Evolutionary conservation across 2,797 vertebrate species (phyloP).

Genomic region (Fratercula arctica): DNA sequence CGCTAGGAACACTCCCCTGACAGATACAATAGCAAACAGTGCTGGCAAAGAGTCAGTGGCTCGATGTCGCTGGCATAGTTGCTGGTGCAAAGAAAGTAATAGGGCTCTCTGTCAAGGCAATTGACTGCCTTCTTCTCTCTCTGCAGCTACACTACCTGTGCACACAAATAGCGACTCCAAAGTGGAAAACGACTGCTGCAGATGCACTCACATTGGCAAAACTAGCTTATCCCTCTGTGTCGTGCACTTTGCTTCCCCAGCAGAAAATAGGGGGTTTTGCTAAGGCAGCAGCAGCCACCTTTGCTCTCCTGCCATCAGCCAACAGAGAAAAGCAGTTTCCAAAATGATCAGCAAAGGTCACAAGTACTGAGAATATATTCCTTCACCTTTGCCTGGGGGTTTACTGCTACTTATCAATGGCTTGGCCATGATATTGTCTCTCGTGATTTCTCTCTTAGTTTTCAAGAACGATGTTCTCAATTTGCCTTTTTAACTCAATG

Average conservation of each 20-base stretch:
- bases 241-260: neutral
- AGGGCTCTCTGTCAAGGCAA: neutral
- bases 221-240: neutral
- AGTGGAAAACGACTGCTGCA: rapidly evolving
- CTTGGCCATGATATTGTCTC: neutral
- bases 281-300: neutral
- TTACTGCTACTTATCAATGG: neutral
- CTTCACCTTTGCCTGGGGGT: neutral
- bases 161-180: neutral
- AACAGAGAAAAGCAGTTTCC: neutral
- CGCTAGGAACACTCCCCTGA: neutral
- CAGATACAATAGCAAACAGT: neutral
- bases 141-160: neutral
- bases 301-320: neutral
- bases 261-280: neutral
- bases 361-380: neutral
- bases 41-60: neutral
- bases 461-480: neutral
- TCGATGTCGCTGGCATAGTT: neutral
- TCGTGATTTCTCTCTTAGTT: neutral
- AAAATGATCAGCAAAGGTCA: neutral
- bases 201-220: neutral
- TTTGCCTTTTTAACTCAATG: neutral
- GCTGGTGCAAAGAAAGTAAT: neutral
- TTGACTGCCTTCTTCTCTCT: neutral